Evolutionary conservation across 1,140 invertebrate species (phyloP), one percentile per base, ranked within the genome.

Genomic region (Drosophila rhopaloa): DNA sequence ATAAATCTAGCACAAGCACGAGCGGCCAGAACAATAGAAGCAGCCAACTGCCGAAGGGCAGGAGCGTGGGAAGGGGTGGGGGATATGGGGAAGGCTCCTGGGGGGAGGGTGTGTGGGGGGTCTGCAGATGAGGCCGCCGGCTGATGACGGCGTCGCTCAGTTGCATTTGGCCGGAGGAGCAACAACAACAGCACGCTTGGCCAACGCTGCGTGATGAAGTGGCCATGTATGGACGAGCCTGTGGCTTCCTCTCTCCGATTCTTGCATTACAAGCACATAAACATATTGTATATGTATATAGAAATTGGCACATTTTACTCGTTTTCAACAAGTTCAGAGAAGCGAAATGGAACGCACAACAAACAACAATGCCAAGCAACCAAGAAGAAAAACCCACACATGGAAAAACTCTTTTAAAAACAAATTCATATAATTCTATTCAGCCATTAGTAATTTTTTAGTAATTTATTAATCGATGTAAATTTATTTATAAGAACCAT

Each of bases 1-100:
- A 88, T 90, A 84, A 88, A 88, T 84, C 84, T 88, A 68, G 84
- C 80, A 89, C 84, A 84, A 88, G 84, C 84, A 90, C 85, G 84
- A 80, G 80, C 80, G 78, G 68, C 60, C 51, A 84, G 84, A 88
- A 88, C 83, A 88, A 88, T 88, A 73, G 72, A 60, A 27, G 40
- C 41, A 32, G 38, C 48, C n/a, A 19, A 32, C 43, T 48, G 51
- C 76, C 65, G 48, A 47, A 48, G 59, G 60, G 57, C 70, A 74
- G 50, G 38, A 56, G 55, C 47, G 43, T 4, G 16, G 43, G 14
- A 2, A 6, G 50, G 38, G 59, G 55, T 43, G 14, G 8, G 16
- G 16, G 14, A 13, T 24, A 5, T 14, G 10, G 13, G 9, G 50
- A n/a, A 14, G 14, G 9, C 16, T 14, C 9, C 1, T 2, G 29